phyloP scores from a whole-genome alignment of 2,888 invertebrate genomes.

The Acleris laterana region DNA sequence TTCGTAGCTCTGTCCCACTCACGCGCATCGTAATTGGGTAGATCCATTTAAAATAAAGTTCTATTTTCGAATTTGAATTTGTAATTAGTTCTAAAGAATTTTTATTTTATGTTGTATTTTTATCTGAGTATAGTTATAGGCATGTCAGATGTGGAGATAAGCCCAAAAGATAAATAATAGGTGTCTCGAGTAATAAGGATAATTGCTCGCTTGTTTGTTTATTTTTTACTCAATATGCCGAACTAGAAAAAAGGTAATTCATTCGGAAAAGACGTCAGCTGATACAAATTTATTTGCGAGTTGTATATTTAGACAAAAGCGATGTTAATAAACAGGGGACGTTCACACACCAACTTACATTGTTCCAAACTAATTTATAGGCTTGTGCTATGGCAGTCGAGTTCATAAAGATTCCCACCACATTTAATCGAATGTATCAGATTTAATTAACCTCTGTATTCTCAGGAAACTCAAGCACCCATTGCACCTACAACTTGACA shows the following conservation, averaged over 20 bases:
- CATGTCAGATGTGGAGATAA: slow-evolving; percentile 9
- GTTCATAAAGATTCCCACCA: no score
- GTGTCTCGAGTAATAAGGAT: not conserved
- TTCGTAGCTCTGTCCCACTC: slow-evolving; percentile 1
- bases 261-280: not conserved
- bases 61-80: slow-evolving; percentile 17
- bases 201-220: not conserved
- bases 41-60: slow-evolving; percentile 13
- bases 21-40: slow-evolving; percentile 11
- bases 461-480: no score
- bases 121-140: slow-evolving; percentile 14
- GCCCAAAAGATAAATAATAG: not conserved
- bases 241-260: not conserved
- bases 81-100: slow-evolving; percentile 17
- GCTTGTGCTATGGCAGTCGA: no score
- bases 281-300: not conserved
- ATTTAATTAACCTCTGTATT: no score
- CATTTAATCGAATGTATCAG: no score
- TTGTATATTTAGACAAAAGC: no score
- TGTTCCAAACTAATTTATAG: no score
- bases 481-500: no score
- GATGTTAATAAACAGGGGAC: no score
- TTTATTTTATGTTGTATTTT: slow-evolving; percentile 12
- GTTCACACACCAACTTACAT: no score
- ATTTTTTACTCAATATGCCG: not conserved